phyloP scores from a whole-genome alignment of 2,888 invertebrate species.

The Drosophila tripunctata region DNA sequence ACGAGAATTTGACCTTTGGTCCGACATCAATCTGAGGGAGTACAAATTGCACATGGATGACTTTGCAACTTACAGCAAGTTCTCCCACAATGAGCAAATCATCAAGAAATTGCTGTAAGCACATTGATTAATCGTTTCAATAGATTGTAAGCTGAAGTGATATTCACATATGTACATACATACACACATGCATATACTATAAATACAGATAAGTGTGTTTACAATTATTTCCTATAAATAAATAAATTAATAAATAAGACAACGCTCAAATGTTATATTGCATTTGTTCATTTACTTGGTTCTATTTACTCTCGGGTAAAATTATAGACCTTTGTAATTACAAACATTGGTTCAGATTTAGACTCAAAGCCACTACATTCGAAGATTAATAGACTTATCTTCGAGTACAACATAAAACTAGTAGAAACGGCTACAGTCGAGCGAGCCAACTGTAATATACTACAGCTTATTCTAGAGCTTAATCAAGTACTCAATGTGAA shows the following conservation, averaged over 20 bases:
- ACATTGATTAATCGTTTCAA: slow-evolving; percentile 42
- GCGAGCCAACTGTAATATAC: too few relatives aligned
- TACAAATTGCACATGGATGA: slow-evolving; percentile 73
- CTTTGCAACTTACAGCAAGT: slow-evolving; percentile 77
- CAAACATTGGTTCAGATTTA: too few relatives aligned
- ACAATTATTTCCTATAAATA: slow-evolving; percentile 30
- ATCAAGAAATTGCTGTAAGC: not conserved
- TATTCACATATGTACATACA: slow-evolving; percentile 20
- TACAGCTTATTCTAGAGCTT: too few relatives aligned
- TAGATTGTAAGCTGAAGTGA: slow-evolving; percentile 61
- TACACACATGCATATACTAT: not conserved
- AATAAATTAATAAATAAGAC: slow-evolving; percentile 18
- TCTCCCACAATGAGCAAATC: slow-evolving; percentile 14
- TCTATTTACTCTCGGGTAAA: too few relatives aligned
- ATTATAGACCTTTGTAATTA: too few relatives aligned
- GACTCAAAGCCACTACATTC: too few relatives aligned
- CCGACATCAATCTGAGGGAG: slow-evolving; percentile 68
- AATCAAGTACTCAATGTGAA: too few relatives aligned
- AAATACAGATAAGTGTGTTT: slow-evolving; percentile 12
- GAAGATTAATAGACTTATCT: too few relatives aligned
- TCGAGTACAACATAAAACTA: too few relatives aligned
- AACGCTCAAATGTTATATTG: not conserved
- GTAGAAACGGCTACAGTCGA: not conserved
- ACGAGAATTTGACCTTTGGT: slow-evolving; percentile 81
- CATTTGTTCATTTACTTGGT: not conserved